These are phyloP conservation scores for Campoletis sonorensis DNA, from an alignment of 1,140 invertebrate species.

Conservation along the genomic window DNA sequence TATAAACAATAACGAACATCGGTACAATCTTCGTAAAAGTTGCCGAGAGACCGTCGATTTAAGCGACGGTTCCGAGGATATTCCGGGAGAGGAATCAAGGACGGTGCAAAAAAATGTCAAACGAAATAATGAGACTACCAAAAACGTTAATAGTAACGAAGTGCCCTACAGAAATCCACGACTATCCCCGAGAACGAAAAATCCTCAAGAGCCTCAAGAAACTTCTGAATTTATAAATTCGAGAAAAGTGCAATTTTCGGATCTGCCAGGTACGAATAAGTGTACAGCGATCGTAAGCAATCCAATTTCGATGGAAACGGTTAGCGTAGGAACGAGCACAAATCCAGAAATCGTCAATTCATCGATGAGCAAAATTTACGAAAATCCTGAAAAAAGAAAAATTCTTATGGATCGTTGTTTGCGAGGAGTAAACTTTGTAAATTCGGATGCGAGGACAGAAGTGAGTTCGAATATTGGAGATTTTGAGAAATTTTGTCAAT, in stretches of 20 bases:
- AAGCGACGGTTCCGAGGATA: constrained; percentile 4
- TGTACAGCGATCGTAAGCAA: not conserved
- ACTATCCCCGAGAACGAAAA: not conserved
- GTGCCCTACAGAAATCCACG: not conserved
- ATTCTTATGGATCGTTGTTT: constrained; percentile 11
- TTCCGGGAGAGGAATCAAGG: not conserved
- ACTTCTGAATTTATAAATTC: not conserved
- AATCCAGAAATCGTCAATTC: not conserved
- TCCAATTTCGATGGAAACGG: not conserved
- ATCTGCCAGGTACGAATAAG: not conserved
- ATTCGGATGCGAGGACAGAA: not conserved
- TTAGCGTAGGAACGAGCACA: no score
- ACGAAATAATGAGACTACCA: not conserved
- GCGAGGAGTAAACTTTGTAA: not conserved
- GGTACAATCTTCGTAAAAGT: constrained; percentile 35
- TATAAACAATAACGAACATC: constrained; percentile 19
- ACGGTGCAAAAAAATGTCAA: not conserved
- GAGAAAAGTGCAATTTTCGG: not conserved
- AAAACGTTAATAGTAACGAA: not conserved
- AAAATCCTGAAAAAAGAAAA: constrained; percentile 12
- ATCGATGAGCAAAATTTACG: not conserved
- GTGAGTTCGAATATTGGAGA: not conserved
- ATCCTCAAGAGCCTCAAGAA: not conserved
- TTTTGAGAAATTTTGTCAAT: not conserved
- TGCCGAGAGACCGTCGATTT: not conserved